Conservation (phyloP, 2,113 vertebrate species). For the Tympanuchus pallidicinctus region DNA sequence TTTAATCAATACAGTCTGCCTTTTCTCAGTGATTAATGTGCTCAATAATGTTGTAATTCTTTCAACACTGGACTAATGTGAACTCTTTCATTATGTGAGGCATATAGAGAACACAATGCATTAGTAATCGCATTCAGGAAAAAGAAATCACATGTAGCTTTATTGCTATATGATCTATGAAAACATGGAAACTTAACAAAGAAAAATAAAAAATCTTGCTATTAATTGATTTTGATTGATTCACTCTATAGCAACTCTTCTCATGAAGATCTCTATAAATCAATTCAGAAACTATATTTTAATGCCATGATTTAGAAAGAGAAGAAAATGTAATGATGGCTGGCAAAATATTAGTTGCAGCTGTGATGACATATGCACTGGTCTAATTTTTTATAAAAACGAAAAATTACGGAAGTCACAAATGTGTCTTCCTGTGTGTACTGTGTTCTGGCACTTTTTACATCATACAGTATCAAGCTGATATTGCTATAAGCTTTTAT, state of each 20-base stretch:
- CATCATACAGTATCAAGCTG: background rate
- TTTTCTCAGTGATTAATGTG: constrained; percentile 3
- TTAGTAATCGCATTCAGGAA: background rate
- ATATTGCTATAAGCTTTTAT: background rate
- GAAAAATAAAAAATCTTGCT: background rate
- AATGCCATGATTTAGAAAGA: background rate
- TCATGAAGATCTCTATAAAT: background rate
- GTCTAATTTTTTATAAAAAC: background rate
- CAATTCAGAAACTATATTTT: background rate
- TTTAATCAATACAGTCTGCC: constrained; percentile 44
- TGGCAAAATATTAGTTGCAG: background rate
- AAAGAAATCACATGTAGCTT: background rate
- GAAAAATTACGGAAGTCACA: background rate
- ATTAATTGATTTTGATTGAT: background rate
- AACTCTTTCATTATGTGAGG: constrained; percentile 3
- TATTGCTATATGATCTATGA: background rate
- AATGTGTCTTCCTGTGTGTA: background rate
- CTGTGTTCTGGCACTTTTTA: background rate
- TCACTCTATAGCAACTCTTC: background rate
- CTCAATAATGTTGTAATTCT: constrained; percentile 43
- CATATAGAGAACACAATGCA: background rate
- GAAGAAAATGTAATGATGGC: background rate
- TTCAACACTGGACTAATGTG: constrained; percentile 9
- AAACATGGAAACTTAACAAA: background rate
- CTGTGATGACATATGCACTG: fast-evolving